Percentiles rank a stretch among this genome's conserved stretches.
Conservation (phyloP, 2,113 vertebrate genomes). For the Pavo muticus region DNA sequence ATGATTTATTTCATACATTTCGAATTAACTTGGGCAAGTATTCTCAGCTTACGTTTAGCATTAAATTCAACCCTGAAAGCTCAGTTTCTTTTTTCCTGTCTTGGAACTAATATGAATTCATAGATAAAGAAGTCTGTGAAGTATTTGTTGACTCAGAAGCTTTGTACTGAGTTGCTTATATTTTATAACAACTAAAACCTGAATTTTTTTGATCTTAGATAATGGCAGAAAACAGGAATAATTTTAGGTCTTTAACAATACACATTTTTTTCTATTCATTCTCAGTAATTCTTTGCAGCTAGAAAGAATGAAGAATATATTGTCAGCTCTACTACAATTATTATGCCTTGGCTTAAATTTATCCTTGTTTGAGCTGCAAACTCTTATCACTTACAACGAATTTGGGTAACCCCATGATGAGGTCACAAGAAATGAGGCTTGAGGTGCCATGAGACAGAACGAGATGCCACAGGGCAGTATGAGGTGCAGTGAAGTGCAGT, state of each 20-base stretch:
- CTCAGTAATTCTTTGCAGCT: not conserved
- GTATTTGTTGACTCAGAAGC: not conserved
- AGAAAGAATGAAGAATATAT: not conserved
- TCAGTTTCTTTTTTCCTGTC: not conserved
- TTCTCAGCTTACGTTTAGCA: not conserved
- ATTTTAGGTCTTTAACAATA: not conserved
- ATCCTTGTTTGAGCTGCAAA: not conserved
- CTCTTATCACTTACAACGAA: not conserved
- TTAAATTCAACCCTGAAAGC: not conserved
- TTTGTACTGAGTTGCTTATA: not conserved
- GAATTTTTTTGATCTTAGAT: not conserved
- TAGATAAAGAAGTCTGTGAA: not conserved
- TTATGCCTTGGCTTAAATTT: not conserved
- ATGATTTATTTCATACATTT: not conserved
- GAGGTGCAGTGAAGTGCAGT: not conserved
- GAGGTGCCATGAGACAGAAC: not conserved
- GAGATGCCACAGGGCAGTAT: not conserved
- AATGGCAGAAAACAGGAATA: not conserved
- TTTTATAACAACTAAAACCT: not conserved
- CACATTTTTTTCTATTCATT: not conserved
- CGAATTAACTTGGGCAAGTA: not conserved
- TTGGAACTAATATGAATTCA: not conserved
- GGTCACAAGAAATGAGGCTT: not conserved
- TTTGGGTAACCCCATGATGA: not conserved
- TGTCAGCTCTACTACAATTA: not conserved